Evolutionary conservation across 2,113 vertebrate species (phyloP).

Genomic region (Herpailurus yagouaroundi): DNA sequence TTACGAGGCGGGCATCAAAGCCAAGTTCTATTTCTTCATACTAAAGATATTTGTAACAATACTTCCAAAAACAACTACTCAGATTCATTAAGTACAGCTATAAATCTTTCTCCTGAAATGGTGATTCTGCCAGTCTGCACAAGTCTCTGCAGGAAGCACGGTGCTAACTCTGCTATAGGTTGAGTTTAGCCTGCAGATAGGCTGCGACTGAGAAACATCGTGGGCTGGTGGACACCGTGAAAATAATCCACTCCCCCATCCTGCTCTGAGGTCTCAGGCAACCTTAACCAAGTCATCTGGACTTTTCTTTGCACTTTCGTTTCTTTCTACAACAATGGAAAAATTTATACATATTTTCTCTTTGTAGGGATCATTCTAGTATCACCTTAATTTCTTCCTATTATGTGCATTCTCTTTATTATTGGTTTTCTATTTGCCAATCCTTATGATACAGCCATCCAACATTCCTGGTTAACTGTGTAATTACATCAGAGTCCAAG

Average conservation of each 20-base stretch:
- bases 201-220: constrained; percentile 24
- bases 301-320: background rate
- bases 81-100: constrained; percentile 47
- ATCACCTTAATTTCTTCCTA: constrained; percentile 27
- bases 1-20: constrained; percentile 45
- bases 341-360: background rate
- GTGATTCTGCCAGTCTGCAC: background rate
- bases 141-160: background rate
- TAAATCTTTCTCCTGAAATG: constrained; percentile 65
- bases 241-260: background rate
- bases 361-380: background rate
- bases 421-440: constrained; percentile 27
- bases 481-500: background rate
- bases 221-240: background rate
- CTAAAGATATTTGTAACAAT: constrained; percentile 45
- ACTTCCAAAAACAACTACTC: constrained; percentile 43
- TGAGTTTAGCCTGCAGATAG: constrained; percentile 40
- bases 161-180: background rate
- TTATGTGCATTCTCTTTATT: background rate
- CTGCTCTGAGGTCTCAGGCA: background rate
- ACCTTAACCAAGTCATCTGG: constrained; percentile 57
- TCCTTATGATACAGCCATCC: background rate
- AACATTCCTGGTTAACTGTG: background rate
- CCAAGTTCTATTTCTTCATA: constrained; percentile 47
- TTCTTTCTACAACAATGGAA: background rate